phyloP scores from a whole-genome alignment of 2,888 invertebrate genomes.

The Heliconius ethilla region DNA sequence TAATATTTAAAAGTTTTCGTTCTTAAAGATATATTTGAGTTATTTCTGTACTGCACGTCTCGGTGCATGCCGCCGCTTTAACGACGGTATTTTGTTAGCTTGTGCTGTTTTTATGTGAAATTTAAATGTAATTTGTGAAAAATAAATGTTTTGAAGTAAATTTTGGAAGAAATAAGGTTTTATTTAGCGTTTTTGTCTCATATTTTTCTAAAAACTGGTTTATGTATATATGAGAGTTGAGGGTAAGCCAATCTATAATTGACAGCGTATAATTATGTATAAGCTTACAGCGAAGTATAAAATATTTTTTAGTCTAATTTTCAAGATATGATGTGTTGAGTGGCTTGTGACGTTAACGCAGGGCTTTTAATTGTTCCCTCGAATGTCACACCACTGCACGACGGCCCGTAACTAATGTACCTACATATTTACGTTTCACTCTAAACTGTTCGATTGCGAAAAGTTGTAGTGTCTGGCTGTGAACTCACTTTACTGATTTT shows the following conservation, averaged over 20 bases:
- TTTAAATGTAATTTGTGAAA: conserved; percentile 28
- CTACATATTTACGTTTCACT: background rate
- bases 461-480: background rate
- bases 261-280: background rate
- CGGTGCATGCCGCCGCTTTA: conserved; percentile 54
- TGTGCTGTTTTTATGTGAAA: conserved; percentile 45
- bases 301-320: background rate
- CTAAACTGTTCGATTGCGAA: background rate
- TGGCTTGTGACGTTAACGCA: no score
- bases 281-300: background rate
- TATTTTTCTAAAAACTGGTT: background rate
- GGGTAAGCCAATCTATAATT: background rate
- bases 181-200: background rate
- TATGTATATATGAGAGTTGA: background rate
- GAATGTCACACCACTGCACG: no score
- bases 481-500: no score
- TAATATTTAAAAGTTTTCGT: background rate
- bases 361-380: no score
- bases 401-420: background rate
- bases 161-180: background rate
- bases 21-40: conserved; percentile 30
- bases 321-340: no score
- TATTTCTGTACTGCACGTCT: conserved; percentile 56
- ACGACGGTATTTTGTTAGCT: conserved; percentile 62
- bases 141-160: background rate